Percentiles rank a stretch among this genome's conserved stretches.
Evolutionary conservation across 1,140 invertebrate species (phyloP).

Genomic region (Stratiolaelaps scimitus): DNA sequence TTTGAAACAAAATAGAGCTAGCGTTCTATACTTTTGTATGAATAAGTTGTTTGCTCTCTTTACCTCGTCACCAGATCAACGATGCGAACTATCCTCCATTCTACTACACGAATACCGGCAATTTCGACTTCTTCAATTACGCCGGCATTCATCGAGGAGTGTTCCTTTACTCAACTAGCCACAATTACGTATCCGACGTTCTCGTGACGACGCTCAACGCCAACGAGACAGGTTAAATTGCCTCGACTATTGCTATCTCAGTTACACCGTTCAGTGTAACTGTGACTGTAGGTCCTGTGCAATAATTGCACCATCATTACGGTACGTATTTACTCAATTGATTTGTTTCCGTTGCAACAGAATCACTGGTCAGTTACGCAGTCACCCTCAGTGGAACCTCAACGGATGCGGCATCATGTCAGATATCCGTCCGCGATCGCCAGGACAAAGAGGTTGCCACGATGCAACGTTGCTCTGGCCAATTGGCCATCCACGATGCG

Average conservation of each 20-base stretch:
- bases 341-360: background rate
- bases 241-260: too few species aligned
- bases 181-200: slow-evolving; percentile 66
- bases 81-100: slow-evolving; percentile 47
- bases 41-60: too few species aligned
- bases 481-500: slow-evolving; percentile 52
- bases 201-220: slow-evolving; percentile 49
- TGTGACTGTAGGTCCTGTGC: too few species aligned
- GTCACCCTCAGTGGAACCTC: slow-evolving; percentile 36
- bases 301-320: too few species aligned
- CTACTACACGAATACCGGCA: slow-evolving; percentile 59
- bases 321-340: too few species aligned
- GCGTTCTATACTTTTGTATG: background rate
- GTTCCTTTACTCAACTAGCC: slow-evolving; percentile 71
- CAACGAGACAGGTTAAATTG: slow-evolving; percentile 27
- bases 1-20: background rate
- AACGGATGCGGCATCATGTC: slow-evolving; percentile 34
- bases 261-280: too few species aligned
- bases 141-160: slow-evolving; percentile 89
- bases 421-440: slow-evolving; percentile 45
- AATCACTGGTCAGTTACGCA: background rate
- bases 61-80: slow-evolving; percentile 7
- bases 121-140: slow-evolving; percentile 96
- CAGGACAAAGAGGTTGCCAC: slow-evolving; percentile 46
- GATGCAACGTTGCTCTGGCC: slow-evolving; percentile 40